A percentile compares a stretch with the other conserved stretches of the same genome.
Conservation (phyloP, 2,888 invertebrate species). For the Dichetophora obliterata region DNA sequence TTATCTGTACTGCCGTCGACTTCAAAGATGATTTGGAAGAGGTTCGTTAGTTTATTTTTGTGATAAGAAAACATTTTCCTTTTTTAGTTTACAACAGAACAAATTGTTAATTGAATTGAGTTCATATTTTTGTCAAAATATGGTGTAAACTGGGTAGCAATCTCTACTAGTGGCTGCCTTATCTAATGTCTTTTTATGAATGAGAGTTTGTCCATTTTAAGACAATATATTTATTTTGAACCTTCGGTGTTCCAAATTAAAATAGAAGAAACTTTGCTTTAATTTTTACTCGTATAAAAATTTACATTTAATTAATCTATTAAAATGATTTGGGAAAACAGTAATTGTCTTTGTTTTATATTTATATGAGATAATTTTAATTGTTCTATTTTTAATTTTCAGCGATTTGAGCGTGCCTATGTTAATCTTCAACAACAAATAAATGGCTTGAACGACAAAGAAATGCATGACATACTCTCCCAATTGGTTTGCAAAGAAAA, state of each 20-base stretch:
- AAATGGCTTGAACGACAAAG: conserved; percentile 90
- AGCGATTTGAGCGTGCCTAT: conserved; percentile 93
- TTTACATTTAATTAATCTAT: neutral
- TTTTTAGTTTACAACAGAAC: neutral
- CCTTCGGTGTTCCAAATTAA: no score
- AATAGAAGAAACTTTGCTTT: neutral
- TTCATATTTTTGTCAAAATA: neutral
- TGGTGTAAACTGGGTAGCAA: no score
- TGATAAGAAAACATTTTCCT: no score
- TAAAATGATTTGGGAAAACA: neutral
- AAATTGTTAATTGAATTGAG: neutral
- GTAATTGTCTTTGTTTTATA: neutral
- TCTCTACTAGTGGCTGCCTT: no score
- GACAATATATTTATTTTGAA: no score
- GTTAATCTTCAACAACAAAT: conserved; percentile 82
- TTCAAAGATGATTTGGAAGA: conserved; percentile 92
- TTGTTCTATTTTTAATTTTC: conserved; percentile 53
- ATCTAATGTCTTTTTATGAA: no score
- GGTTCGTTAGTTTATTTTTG: conserved; percentile 72
- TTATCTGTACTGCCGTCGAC: conserved; percentile 86
- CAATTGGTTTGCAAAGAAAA: conserved; percentile 88
- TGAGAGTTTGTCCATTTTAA: no score
- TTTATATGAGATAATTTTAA: neutral
- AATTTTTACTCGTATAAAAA: neutral
- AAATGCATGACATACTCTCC: conserved; percentile 92